Percentiles rank a stretch among this genome's conserved stretches.
These are phyloP conservation scores for Drosophila obscura DNA, from an alignment of 1,140 invertebrate genomes.

Conservation along the genomic window DNA sequence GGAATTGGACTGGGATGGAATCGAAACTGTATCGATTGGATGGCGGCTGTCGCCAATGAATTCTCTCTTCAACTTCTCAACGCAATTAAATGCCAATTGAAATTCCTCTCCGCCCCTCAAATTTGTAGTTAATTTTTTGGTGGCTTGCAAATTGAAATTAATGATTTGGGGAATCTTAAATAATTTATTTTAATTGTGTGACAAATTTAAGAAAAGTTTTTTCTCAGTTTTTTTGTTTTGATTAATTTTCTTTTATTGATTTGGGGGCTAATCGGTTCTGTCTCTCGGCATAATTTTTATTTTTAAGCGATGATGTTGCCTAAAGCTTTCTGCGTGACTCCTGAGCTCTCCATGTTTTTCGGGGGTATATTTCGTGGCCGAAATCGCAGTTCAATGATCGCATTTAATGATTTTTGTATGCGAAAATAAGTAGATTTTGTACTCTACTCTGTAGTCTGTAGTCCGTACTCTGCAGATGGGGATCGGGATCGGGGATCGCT, in stretches of 20 bases:
- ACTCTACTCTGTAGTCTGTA: constrained; percentile 24
- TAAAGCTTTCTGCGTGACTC: constrained; percentile 29
- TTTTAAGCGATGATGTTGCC: constrained; percentile 62
- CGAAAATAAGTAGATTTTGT: constrained; percentile 81
- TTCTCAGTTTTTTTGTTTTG: constrained; percentile 18
- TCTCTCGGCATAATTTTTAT: constrained; percentile 54
- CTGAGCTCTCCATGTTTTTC: constrained; percentile 1
- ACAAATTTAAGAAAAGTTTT: constrained; percentile 62
- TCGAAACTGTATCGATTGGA: constrained; percentile 75
- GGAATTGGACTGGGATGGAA: constrained; percentile 19
- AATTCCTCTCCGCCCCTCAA: constrained; percentile 47
- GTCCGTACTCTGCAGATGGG: constrained; percentile 56
- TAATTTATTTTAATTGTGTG: constrained; percentile 66
- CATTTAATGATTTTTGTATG: constrained; percentile 81
- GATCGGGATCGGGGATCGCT: constrained; percentile 59
- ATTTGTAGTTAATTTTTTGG: constrained; percentile 7
- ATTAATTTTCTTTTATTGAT: constrained; percentile 65
- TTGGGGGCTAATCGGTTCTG: constrained; percentile 57
- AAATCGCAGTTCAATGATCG: constrained; percentile 71
- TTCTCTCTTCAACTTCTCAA: constrained; percentile 54
- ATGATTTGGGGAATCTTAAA: constrained; percentile 59
- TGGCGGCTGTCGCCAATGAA: constrained; percentile 68
- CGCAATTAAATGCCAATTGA: constrained; percentile 79
- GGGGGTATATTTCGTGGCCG: constrained; percentile 42
- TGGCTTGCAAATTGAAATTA: constrained; percentile 56